Conservation (phyloP, 2,797 vertebrate genomes). For the Synaphobranchus kaupii region DNA sequence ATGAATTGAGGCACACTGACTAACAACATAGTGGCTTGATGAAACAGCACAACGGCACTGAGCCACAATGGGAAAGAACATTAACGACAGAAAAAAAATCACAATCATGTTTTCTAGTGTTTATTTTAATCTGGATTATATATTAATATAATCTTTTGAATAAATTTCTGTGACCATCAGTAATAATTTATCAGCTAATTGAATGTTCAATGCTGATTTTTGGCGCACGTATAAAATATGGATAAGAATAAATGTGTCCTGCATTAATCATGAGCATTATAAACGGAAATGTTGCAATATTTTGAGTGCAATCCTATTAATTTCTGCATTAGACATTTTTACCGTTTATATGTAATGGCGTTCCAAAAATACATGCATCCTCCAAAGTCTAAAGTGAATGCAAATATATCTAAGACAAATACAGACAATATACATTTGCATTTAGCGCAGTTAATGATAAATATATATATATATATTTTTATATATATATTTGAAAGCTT, state of each 20-base stretch:
- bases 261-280: not conserved
- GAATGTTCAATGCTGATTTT: not conserved
- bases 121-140: not conserved
- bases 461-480: not conserved
- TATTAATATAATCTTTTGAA: not conserved
- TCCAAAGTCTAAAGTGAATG: not conserved
- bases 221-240: not conserved
- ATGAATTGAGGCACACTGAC: not conserved
- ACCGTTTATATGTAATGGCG: not conserved
- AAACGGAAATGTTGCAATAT: not conserved
- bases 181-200: not conserved
- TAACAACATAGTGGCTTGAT: not conserved
- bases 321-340: not conserved
- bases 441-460: not conserved
- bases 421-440: not conserved
- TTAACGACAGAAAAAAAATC: not conserved
- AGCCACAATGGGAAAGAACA: not conserved
- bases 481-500: not conserved
- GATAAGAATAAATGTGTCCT: not conserved
- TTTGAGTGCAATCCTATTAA: not conserved
- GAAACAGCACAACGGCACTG: not conserved
- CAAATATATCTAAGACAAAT: not conserved
- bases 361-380: not conserved
- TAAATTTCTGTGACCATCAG: not conserved
- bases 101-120: not conserved